Evolutionary conservation across 2,888 invertebrate species (phyloP).

Genomic region (Hybos culiciformis): DNA sequence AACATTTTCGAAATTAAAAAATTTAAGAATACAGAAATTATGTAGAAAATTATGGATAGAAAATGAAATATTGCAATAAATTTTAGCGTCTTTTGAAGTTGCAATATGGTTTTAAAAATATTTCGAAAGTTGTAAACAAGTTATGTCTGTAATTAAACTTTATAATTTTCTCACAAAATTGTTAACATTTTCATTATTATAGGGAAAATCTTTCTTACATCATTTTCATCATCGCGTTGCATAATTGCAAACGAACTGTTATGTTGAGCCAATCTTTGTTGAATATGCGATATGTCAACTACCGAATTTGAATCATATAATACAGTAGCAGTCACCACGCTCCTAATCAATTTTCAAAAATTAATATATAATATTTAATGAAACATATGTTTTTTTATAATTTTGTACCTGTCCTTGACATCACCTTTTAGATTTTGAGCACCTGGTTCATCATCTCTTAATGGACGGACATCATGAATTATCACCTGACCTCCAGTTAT

Average conservation of each 20-base stretch:
- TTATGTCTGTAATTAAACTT: no score
- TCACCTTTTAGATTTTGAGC: slow-evolving; percentile 41
- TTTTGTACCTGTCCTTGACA: slow-evolving; percentile 43
- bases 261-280: slow-evolving; percentile 43
- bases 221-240: slow-evolving; percentile 25
- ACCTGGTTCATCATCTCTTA: slow-evolving; percentile 41
- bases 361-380: background rate
- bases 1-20: no score
- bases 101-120: no score
- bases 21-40: no score
- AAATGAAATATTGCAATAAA: no score
- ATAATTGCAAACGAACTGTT: slow-evolving; percentile 32
- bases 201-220: slow-evolving; percentile 23
- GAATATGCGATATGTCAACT: slow-evolving; percentile 58
- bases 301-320: slow-evolving; percentile 50
- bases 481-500: slow-evolving; percentile 68
- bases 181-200: background rate
- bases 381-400: slow-evolving; percentile 1
- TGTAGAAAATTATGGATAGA: no score
- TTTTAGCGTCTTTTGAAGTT: no score
- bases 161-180: background rate
- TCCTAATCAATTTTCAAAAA: slow-evolving; percentile 37
- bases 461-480: slow-evolving; percentile 60
- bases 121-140: no score
- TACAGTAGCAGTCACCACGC: slow-evolving; percentile 58